Evolutionary conservation across 2,113 vertebrate species (phyloP), one percentile per base, ranked within the genome.

Genomic region (Leuciscus idus): DNA sequence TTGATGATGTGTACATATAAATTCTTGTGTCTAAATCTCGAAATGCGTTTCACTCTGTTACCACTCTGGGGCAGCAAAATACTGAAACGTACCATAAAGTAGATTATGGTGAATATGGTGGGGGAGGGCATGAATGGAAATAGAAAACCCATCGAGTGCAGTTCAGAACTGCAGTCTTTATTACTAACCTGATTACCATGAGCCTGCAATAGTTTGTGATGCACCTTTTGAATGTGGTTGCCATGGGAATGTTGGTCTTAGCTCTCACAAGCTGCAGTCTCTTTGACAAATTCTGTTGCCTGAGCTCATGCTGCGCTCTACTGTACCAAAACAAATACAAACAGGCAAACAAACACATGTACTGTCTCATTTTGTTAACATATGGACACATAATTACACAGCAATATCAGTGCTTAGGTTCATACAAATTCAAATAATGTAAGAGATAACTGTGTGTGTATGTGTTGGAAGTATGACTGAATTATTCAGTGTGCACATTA

Each of bases 401-500:
- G 48, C n/a, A n/a, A 76, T 1, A 33, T 7, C 11, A 57, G 55
- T 39, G 12, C 70, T 50, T 4, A 61, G 23, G 21, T 72, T 36
- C 23, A 39, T 82, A 21, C 43, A 36, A 30, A 57, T 39, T 64
- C 61, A 13, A 28, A 26, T 30, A 30, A 74, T 30, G 62, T 43
- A 66, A 21, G 50, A 86, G 73, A 64, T 48, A 30, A 36, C 52
- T 48, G 11, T 50, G 13, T 52, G 50, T 52, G 50, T 52, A 15
- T 17, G 50, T 17, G 3, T 8, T 12, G 8, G 61, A 48, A 21
- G 64, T 83, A 77, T 64, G 89, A 89, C 89, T 91, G 85, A 93
- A 92, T 91, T 91, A 93, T 93, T 87, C 86, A 89, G 89, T 88
- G 84, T 87, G 83, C 78, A 77, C 84, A 88, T 90, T 81, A 90